Base-by-base conservation (phyloP, 1,140 invertebrate genomes). In the Aphelinus certus region DNA sequence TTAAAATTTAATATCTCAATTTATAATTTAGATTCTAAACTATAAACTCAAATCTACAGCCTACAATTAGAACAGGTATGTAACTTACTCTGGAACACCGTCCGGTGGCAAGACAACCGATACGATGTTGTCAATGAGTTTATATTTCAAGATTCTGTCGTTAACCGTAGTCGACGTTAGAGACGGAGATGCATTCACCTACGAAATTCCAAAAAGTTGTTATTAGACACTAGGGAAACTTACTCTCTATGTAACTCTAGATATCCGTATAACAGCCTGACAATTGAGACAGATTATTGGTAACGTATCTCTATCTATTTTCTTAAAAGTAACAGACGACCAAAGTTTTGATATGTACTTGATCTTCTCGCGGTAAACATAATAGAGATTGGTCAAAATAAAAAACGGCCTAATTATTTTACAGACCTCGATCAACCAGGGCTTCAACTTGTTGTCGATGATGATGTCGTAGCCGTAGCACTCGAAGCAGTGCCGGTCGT, bases 101-200 rank as follows among this genome's bases (percentile, higher is more conserved):
- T 95, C 95, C 1, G 95, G 93, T 1, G 96, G 96, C 48, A 98
- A 82, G 0, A 98, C 95, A 61, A 98, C 93, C 47, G 96, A 96
- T 62, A 98, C 88, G 73, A 98, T 96, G 85, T 98, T 98, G 81
- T 97, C 96, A 72, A 99, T 97, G 9, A 99, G 86, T 88, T 97
- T 97, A 81, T 97, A 96, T 83, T 99, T 99, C 75, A 98, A 90
- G 80, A 98, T 97, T 79, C 97, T 90, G 86, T 99, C 97, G 84
- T 96, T 98, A 0, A 96, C 95, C 0, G 97, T 99, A 1, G 97
- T 99, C 1, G 96, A 97, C 2, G 95, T 96, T 1, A 98, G 84
- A 0, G 97, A 98, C 0, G 97, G 97, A 0, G 97, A 98, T 1
- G 97, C 96, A 84, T 99, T 99, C 0, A 97, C 94, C 93, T 94